A percentile compares a stretch with the other conserved stretches of the same genome.
phyloP scores from a whole-genome alignment of 1,140 invertebrate species.

The Helicoverpa armigera region DNA sequence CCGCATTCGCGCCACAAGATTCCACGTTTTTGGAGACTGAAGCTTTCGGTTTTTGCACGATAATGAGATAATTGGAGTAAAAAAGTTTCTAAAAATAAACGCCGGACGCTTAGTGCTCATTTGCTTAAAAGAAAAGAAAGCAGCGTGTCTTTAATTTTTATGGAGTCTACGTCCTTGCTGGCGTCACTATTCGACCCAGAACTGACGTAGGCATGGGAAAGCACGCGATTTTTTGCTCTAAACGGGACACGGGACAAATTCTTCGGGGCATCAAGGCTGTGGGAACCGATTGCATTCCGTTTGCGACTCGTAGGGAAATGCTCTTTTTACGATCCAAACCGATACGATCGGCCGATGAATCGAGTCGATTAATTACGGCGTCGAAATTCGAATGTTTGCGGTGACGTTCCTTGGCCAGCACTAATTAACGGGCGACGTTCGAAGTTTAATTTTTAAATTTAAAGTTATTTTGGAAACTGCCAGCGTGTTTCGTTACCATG shows the following conservation, averaged over 20 bases:
- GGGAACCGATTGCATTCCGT: conserved; percentile 79
- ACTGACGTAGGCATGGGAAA: conserved; percentile 76
- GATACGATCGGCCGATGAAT: conserved; percentile 72
- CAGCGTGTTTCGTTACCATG: conserved; percentile 7
- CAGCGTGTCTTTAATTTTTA: conserved; percentile 15
- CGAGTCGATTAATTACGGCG: conserved; percentile 71
- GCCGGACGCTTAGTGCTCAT: conserved; percentile 30
- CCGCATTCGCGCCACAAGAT: conserved; percentile 54
- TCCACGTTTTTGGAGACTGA: conserved; percentile 61
- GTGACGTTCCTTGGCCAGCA: conserved; percentile 52
- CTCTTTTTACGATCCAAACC: conserved; percentile 61
- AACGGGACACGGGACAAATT: conserved; percentile 69
- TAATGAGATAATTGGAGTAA: conserved; percentile 58
- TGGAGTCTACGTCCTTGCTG: conserved; percentile 48
- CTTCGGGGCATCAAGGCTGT: conserved; percentile 73
- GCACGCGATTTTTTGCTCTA: conserved; percentile 73
- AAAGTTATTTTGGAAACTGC: conserved; percentile 45
- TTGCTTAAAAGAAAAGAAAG: conserved; percentile 28
- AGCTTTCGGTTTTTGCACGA: conserved; percentile 50
- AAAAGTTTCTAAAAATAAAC: conserved; percentile 40
- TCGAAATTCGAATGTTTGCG: conserved; percentile 64
- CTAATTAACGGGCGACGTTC: conserved; percentile 52
- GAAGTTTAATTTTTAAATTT: conserved; percentile 51
- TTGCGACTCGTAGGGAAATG: conserved; percentile 69
- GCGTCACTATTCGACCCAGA: conserved; percentile 56